Percentiles rank a stretch among this genome's conserved stretches.
Conservation (phyloP, 1,140 invertebrate genomes). For the Drosophila sp. region DNA sequence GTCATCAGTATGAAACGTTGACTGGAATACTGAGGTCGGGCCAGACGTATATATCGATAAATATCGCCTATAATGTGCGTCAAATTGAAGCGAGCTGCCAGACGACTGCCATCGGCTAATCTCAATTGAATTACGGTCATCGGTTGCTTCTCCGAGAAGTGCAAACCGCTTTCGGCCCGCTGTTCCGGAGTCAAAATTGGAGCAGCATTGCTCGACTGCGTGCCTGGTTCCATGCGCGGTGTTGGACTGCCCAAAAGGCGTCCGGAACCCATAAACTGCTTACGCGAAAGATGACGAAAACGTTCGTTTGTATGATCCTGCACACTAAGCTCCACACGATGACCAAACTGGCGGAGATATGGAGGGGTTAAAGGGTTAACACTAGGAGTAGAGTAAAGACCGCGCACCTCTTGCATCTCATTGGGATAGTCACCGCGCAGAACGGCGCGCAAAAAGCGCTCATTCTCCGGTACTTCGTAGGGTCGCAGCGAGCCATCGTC, state of each 20-base stretch:
- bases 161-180: constrained; percentile 12
- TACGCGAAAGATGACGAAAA: constrained; percentile 50
- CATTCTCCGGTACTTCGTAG: constrained; percentile 58
- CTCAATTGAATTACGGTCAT: constrained; percentile 54
- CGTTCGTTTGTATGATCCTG: constrained; percentile 61
- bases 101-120: constrained; percentile 56
- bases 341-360: neutral
- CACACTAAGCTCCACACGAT: constrained; percentile 48
- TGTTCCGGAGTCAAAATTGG: neutral
- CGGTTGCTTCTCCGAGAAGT: constrained; percentile 22
- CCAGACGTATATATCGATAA: constrained; percentile 50
- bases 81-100: constrained; percentile 51
- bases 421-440: constrained; percentile 59
- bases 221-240: neutral
- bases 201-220: neutral
- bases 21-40: constrained; percentile 43
- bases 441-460: constrained; percentile 49
- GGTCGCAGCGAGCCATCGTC: constrained; percentile 51
- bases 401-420: constrained; percentile 40
- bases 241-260: constrained; percentile 30
- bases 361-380: too few species aligned
- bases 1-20: constrained; percentile 54
- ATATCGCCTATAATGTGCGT: constrained; percentile 53
- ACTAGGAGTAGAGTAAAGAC: neutral
- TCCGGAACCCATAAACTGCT: constrained; percentile 61